Evolutionary conservation across 2,797 vertebrate genomes (phyloP), one percentile per base, ranked within the genome.

Genomic region (Pelobates cultripes): DNA sequence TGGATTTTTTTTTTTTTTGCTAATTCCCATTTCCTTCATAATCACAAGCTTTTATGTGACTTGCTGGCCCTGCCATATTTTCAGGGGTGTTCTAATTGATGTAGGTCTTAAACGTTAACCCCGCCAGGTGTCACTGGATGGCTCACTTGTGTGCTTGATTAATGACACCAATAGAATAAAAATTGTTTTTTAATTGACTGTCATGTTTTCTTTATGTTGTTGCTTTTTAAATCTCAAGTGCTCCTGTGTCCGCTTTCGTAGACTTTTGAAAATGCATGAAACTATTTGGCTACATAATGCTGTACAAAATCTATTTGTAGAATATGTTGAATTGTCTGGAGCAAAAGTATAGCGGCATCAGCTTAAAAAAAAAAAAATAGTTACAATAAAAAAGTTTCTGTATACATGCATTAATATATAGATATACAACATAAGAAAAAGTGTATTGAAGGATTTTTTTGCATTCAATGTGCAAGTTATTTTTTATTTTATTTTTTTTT

Each of bases 21-120:
- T 97, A 96, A 97, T 97, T 96, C 95, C 94, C 94, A 95, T 97
- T 97, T 97, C 96, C 95, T 96, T 95, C 92, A 94, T 93, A 97
- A 96, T 97, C 94, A 95, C 93, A 95, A 90, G 91, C 92, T 95
- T 96, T 95, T 92, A 95, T 93, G 93, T 95, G 94, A 95, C 93
- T 94, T 91, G 93, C 91, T 91, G 89, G 89, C 87, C 67, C 89
- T 89, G 89, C 77, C 57, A 69, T 57, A 12, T 89, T 90, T 90
- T 86, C 87, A 89, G 89, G 88, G 91, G 61, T 88, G 88, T 86
- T 91, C 68, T 96, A 97, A 97, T 97, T 97, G 95, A 95, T 91
- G 89, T 83, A 87, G 95, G 95, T 96, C 94, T 91, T 82, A 86
- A 91, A 93, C 94, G 95, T 97, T 96, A 96, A 96, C 95, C 96